Evolutionary conservation across 2,797 vertebrate genomes (phyloP).

Genomic region (Cynodonichthys magdalenae): DNA sequence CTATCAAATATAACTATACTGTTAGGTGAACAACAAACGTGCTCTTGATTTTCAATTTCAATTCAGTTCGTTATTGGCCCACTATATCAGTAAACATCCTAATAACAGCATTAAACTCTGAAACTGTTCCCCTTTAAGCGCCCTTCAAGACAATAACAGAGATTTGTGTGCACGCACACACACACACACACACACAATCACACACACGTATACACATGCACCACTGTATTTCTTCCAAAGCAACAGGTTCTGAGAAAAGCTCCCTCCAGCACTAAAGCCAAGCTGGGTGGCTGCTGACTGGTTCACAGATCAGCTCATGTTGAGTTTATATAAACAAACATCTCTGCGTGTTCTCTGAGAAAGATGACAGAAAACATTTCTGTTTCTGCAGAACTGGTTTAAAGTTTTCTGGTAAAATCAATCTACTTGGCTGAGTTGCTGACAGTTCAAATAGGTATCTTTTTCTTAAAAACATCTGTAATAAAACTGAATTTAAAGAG

Average conservation of each 20-base stretch:
- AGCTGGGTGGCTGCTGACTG: slow-evolving; percentile 7
- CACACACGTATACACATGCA: slow-evolving; percentile 1
- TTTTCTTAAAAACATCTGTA: not conserved
- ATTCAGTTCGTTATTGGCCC: slow-evolving; percentile 43
- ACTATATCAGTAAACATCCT: slow-evolving; percentile 38
- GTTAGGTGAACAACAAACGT: slow-evolving; percentile 33
- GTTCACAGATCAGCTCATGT: slow-evolving; percentile 31
- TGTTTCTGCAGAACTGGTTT: slow-evolving; percentile 17
- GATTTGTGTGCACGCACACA: slow-evolving; percentile 31
- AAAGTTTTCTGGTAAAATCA: slow-evolving; percentile 16
- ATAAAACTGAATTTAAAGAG: not conserved
- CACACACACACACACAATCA: slow-evolving; percentile 8
- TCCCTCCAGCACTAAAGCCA: slow-evolving; percentile 14
- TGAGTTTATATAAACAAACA: slow-evolving; percentile 40
- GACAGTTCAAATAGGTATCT: slow-evolving; percentile 1
- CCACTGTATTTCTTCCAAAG: slow-evolving; percentile 33
- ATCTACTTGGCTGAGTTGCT: slow-evolving; percentile 22
- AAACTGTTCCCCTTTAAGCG: slow-evolving; percentile 11
- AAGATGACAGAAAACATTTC: slow-evolving; percentile 29
- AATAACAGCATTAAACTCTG: slow-evolving; percentile 49
- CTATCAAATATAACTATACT: slow-evolving; percentile 23
- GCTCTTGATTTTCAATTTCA: slow-evolving; percentile 25
- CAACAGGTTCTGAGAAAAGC: slow-evolving; percentile 28
- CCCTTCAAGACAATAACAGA: slow-evolving; percentile 34
- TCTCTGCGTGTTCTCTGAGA: slow-evolving; percentile 15